These are phyloP conservation scores for Phaenicophaeus curvirostris DNA, from an alignment of 2,797 vertebrate genomes.

Conservation along the genomic window DNA sequence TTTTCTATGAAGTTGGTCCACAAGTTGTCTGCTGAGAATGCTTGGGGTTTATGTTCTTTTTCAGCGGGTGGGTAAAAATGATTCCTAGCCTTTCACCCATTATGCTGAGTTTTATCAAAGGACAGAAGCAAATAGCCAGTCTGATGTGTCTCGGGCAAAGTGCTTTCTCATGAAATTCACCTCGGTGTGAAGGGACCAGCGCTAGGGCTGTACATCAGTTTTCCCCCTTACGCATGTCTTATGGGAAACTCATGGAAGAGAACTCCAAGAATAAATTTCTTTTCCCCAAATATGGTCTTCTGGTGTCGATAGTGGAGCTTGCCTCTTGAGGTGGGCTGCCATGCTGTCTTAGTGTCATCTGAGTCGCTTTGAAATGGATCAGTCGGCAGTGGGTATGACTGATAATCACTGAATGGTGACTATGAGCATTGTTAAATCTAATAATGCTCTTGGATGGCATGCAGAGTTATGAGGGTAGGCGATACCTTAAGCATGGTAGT, in stretches of 20 bases:
- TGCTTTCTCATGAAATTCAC: not conserved
- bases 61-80: not conserved
- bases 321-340: not conserved
- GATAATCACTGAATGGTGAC: not conserved
- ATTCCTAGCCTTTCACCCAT: slow-evolving; percentile 21
- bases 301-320: not conserved
- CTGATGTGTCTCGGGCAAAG: slow-evolving; percentile 46
- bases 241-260: not conserved
- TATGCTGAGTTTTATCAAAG: slow-evolving; percentile 44
- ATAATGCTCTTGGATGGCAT: not conserved
- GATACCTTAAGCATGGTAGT: not conserved
- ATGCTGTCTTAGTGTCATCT: not conserved
- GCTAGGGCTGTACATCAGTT: not conserved
- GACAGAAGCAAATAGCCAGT: slow-evolving; percentile 66
- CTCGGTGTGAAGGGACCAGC: not conserved
- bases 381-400: not conserved
- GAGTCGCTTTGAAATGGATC: not conserved
- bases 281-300: not conserved
- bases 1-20: slow-evolving; percentile 10
- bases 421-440: not conserved
- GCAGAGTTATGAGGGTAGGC: not conserved
- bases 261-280: not conserved
- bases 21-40: slow-evolving; percentile 43
- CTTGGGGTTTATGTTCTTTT: not conserved
- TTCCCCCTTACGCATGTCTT: not conserved